Base-by-base conservation (phyloP, 2,113 vertebrate genomes). In the Falcunculus frontatus region DNA sequence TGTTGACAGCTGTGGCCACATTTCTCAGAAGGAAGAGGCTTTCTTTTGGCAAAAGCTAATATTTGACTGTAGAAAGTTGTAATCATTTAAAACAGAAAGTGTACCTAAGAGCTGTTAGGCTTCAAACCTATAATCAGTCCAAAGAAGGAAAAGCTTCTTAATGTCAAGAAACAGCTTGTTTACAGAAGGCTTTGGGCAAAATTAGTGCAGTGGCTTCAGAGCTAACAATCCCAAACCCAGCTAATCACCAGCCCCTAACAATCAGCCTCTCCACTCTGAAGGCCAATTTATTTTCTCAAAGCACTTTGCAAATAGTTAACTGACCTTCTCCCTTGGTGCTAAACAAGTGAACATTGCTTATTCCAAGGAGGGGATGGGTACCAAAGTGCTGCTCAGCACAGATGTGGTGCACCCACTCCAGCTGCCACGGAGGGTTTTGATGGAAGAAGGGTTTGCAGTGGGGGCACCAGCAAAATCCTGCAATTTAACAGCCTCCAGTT, bases 161-260 rank as follows among this genome's bases (percentile, higher is more conserved):
- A 89, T 65, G 74, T 93, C 83, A 89, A 92, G 76, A 56, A 95
- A 90, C 41, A 89, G 37, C 64, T 92, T 93, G 52, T 84, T 94
- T 89, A 88, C 60, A 75, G 32, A 82, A 86, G 69, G 52, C 60
- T 93, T 88, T 68, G 72, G 74, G 76, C 35, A 84, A 92, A 94
- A 96, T 92, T 72, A 83, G 37, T 16, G 35, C 42, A 30, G 69
- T 85, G 87, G 60, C 80, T 88, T 84, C 37, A 35, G 37, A 73
- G 83, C 76, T 90, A 95, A 73, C 77, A 87, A 84, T 39, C 56
- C 73, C 90, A 64, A 90, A 87, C 11, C 39, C 64, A 89, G 27
- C 52, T 86, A 56, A 95, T 79, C 88, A 89, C 30, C 13, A 7
- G 47, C 80, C 59, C 68, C 53, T 60, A 49, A 44, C 72, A 86